phyloP scores from a whole-genome alignment of 1,140 invertebrate species.

The Polyergus mexicanus region DNA sequence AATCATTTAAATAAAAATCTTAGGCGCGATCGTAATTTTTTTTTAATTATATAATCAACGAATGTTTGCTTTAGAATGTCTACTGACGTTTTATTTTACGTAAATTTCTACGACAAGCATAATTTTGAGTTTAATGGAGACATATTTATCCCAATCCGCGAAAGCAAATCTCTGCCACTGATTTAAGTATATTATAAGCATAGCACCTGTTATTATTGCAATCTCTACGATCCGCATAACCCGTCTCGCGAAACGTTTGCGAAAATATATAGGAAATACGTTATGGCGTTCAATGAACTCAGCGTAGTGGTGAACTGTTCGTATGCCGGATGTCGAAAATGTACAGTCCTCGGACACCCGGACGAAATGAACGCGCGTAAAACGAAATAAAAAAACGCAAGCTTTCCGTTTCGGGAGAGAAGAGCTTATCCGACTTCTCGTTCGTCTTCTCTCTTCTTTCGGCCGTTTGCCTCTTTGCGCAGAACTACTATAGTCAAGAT shows the following conservation, averaged over 20 bases:
- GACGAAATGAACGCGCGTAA: conserved; percentile 81
- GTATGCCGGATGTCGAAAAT: conserved; percentile 55
- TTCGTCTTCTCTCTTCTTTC: conserved; percentile 39
- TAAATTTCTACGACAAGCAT: background rate
- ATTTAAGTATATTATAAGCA: conserved; percentile 38
- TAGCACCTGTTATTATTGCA: conserved; percentile 29
- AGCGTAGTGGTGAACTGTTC: conserved; percentile 38
- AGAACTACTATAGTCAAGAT: conserved; percentile 19
- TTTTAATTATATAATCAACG: background rate
- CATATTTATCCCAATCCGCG: conserved; percentile 8
- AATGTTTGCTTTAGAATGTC: background rate
- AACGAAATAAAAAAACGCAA: conserved; percentile 81
- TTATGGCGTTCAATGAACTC: conserved; percentile 81
- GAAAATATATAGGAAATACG: conserved; percentile 61
- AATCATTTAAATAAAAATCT: background rate
- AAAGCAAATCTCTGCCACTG: background rate
- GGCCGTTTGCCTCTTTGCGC: conserved; percentile 18
- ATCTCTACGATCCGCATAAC: background rate
- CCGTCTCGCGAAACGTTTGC: conserved; percentile 29
- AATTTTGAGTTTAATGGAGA: conserved; percentile 3
- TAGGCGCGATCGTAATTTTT: background rate
- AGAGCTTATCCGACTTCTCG: conserved; percentile 77
- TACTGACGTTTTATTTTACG: background rate
- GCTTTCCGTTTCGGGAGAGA: conserved; percentile 71
- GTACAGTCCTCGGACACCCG: conserved; percentile 76